Evolutionary conservation across 2,113 vertebrate genomes (phyloP).

Genomic region (Labeo catla): DNA sequence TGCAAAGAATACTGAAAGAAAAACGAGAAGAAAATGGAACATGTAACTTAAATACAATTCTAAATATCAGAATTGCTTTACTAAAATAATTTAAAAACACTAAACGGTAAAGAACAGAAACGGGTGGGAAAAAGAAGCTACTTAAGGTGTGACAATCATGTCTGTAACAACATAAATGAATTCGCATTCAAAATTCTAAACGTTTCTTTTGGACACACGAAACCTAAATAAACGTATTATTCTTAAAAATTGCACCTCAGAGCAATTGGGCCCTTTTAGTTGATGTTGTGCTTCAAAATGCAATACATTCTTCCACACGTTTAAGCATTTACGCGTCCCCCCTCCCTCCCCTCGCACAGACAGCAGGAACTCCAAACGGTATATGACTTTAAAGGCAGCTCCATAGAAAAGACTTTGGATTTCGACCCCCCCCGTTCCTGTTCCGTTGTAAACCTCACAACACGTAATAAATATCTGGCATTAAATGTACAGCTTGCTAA

Average conservation of each 20-base stretch:
- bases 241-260: constrained; percentile 57
- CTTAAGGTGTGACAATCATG: constrained; percentile 18
- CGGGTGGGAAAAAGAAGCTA: not conserved
- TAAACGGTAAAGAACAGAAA: constrained; percentile 11
- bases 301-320: constrained; percentile 75
- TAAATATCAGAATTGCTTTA: constrained; percentile 69
- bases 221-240: constrained; percentile 56
- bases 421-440: constrained; percentile 52
- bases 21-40: constrained; percentile 44
- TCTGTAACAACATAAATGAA: constrained; percentile 29
- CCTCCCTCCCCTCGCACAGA: constrained; percentile 25
- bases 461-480: constrained; percentile 72
- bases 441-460: constrained; percentile 64
- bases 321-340: constrained; percentile 38
- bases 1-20: constrained; percentile 52
- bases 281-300: constrained; percentile 78
- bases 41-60: constrained; percentile 62
- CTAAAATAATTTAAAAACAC: constrained; percentile 38
- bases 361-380: constrained; percentile 56
- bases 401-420: constrained; percentile 71
- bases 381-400: constrained; percentile 63
- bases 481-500: constrained; percentile 69
- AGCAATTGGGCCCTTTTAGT: constrained; percentile 60
- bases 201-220: constrained; percentile 15
- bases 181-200: constrained; percentile 40